Evolutionary conservation across 1,140 invertebrate genomes (phyloP).

Genomic region (Magallana ariakensis): DNA sequence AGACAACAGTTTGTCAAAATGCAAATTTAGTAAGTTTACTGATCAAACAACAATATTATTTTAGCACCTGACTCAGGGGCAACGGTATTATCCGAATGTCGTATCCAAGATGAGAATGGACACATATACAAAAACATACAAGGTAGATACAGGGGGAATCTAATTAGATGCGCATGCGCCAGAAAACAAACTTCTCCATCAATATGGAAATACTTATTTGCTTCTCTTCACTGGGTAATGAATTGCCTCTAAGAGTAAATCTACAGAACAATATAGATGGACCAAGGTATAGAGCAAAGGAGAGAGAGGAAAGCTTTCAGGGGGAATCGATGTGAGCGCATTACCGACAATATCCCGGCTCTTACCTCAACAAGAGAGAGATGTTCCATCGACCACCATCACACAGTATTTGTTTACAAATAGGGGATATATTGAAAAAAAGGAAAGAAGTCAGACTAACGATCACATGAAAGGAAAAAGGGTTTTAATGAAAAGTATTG

Average conservation of each 20-base stretch:
- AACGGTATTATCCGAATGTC: not conserved
- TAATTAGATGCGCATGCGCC: not conserved
- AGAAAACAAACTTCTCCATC: slow-evolving; percentile 18
- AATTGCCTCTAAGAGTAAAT: slow-evolving; percentile 22
- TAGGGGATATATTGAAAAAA: not conserved
- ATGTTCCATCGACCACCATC: slow-evolving; percentile 1
- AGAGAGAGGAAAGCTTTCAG: not conserved
- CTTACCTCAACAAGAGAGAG: not conserved
- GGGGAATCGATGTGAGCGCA: not conserved
- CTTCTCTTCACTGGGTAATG: slow-evolving; percentile 17
- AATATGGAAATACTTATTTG: slow-evolving; percentile 33
- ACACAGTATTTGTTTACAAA: slow-evolving; percentile 3
- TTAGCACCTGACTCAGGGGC: too few species aligned
- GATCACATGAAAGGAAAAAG: too few species aligned
- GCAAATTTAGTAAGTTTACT: too few species aligned
- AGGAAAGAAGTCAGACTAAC: too few species aligned
- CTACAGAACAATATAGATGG: slow-evolving; percentile 1
- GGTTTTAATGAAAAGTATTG: too few species aligned
- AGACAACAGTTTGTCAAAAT: too few species aligned
- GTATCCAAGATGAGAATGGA: not conserved
- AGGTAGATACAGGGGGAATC: not conserved
- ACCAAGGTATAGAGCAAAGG: not conserved
- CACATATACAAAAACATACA: slow-evolving; percentile 2
- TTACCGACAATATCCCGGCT: slow-evolving; percentile 23
- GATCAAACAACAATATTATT: too few species aligned